phyloP scores from a whole-genome alignment of 2,888 invertebrate species.

The Synanthedon tipuliformis region DNA sequence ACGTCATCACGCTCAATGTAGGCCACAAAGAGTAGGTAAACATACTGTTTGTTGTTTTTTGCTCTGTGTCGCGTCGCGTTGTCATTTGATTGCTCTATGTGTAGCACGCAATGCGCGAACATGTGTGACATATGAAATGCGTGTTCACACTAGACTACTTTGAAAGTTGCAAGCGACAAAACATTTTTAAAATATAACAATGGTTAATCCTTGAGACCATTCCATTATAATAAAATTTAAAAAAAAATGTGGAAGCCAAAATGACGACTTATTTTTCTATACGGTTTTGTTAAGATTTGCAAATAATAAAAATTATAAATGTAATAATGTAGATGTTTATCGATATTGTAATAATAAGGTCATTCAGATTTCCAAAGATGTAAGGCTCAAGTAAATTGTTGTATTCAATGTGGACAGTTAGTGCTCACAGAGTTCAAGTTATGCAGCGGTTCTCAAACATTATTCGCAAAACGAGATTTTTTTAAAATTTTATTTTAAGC shows the following conservation, averaged over 20 bases:
- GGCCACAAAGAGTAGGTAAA: too few relatives aligned
- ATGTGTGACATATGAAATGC: conserved; percentile 1
- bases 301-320: conserved; percentile 41
- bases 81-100: too few relatives aligned
- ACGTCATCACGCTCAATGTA: too few relatives aligned
- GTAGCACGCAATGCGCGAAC: too few relatives aligned
- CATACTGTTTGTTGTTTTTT: too few relatives aligned
- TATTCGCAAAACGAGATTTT: too few relatives aligned
- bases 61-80: too few relatives aligned
- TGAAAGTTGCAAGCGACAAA: conserved; percentile 29
- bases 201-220: conserved; percentile 63
- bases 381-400: conserved; percentile 62
- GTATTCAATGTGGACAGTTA: conserved; percentile 21
- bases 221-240: conserved; percentile 42
- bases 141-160: conserved; percentile 26
- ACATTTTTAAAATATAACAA: conserved; percentile 23
- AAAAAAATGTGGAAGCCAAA: conserved; percentile 65
- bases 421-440: background rate
- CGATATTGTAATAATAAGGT: conserved; percentile 52
- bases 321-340: conserved; percentile 59
- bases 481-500: too few relatives aligned
- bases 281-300: conserved; percentile 64
- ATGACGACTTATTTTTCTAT: conserved; percentile 69
- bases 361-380: conserved; percentile 65
- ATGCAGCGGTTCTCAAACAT: too few relatives aligned